Evolutionary conservation across 1,140 invertebrate genomes (phyloP).

Genomic region (Drosophila parvula): DNA sequence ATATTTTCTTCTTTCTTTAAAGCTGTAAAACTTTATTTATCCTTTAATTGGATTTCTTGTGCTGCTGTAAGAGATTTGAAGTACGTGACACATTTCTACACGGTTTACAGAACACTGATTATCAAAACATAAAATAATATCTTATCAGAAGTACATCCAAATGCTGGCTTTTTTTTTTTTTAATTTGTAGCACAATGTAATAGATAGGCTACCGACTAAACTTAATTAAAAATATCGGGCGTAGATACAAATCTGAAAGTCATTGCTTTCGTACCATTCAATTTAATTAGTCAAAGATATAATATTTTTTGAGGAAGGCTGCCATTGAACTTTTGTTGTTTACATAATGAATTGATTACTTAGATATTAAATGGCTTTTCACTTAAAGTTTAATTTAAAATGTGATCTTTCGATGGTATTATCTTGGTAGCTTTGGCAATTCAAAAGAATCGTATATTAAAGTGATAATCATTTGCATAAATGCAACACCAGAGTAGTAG

Average conservation of each 20-base stretch:
- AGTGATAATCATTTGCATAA: constrained; percentile 68
- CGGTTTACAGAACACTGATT: background rate
- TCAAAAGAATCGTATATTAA: constrained; percentile 51
- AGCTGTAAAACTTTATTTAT: background rate
- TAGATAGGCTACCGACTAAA: background rate
- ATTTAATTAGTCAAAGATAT: background rate
- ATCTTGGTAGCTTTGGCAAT: background rate
- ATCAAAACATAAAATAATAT: background rate
- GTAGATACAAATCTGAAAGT: background rate
- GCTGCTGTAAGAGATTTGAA: background rate
- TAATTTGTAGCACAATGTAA: background rate
- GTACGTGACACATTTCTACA: too few relatives aligned
- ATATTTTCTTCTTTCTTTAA: background rate
- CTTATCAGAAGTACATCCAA: background rate
- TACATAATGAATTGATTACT: background rate
- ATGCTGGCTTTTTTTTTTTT: background rate
- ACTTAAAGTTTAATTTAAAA: background rate
- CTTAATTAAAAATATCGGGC: constrained; percentile 4
- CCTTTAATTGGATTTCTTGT: background rate
- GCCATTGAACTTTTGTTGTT: too few relatives aligned
- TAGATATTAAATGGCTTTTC: background rate
- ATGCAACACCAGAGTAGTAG: constrained; percentile 25
- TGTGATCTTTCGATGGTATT: too few relatives aligned
- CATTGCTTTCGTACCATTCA: background rate
- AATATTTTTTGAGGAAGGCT: too few relatives aligned